Base-by-base conservation (phyloP, 37 sponge, comb jelly and placozoan species). In the Haliclona indistincta region DNA sequence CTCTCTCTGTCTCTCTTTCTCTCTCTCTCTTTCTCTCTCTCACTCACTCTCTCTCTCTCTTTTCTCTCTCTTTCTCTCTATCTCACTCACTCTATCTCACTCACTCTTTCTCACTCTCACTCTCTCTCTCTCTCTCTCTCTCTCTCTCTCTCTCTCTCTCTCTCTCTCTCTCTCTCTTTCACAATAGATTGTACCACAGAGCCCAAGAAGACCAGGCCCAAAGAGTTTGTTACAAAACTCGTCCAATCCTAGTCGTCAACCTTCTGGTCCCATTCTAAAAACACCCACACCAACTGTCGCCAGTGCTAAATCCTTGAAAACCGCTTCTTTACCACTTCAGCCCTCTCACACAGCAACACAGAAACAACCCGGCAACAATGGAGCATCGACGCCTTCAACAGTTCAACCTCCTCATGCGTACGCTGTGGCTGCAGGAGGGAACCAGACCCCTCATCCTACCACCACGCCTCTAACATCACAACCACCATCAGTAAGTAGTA, bases 181-280 rank as follows among this genome's bases (percentile, higher is more conserved):
- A 47, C 15, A 10, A 47, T 15, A 47, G 25, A 20, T 7, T 20
- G 60, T 58, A 20, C 60, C 60, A 8, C 60, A 20, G n/a, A 25
- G 26, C 13, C 60, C 60, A 58, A 8, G 60, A 58, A 8, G 60
- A 58, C 60, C 60, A 58, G 60, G 60, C 28, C 60, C 60, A 11
- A 58, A 58, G n/a, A n/a, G n/a, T n/a, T n/a, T n/a, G n/a, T n/a
- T n/a, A n/a, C n/a, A n/a, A n/a, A n/a, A n/a, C n/a, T n/a, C n/a
- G n/a, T n/a, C n/a, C n/a, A n/a, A n/a, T n/a, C n/a, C n/a, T n/a
- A n/a, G 25, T 58, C 60, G n/a, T 20, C n/a, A 8, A 47, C 49
- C 13, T 47, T 47, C 8, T 8, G 49, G 13, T 47, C 49, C 13
- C 13, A 13, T 47, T 13, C 49, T 47, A 17, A 8, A 13, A 47